Evolutionary conservation across 30 jellyfish, hydroid and myxozoan species (phyloP).

Genomic region (Cassiopea andromeda): DNA sequence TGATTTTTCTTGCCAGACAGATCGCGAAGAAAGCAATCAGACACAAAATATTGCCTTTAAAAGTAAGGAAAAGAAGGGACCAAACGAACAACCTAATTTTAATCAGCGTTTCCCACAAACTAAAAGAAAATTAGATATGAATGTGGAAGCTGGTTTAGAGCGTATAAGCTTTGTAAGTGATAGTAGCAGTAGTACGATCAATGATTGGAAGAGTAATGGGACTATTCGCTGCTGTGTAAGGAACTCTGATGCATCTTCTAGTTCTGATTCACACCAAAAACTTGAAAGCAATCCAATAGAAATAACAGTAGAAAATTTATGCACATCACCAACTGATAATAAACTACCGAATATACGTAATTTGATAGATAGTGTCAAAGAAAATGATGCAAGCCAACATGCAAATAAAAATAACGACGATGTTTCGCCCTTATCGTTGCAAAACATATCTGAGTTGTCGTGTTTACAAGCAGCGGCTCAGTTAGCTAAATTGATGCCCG

Average conservation of each 20-base stretch:
- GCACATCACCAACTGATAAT: neutral
- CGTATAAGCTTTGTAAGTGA: neutral
- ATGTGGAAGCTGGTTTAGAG: neutral
- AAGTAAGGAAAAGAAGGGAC: neutral
- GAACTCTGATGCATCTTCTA: neutral
- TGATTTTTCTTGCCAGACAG: conserved; percentile 37
- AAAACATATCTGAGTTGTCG: conserved; percentile 43
- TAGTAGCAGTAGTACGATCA: no score
- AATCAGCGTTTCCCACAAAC: neutral
- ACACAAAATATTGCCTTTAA: neutral
- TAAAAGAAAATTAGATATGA: neutral
- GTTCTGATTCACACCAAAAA: neutral
- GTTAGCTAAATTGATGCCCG: conserved; percentile 56
- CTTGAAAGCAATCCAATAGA: neutral
- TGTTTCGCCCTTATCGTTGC: conserved; percentile 12
- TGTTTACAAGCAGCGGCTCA: conserved; percentile 66
- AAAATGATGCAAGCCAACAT: no score
- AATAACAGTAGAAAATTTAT: neutral
- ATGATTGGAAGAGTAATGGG: neutral
- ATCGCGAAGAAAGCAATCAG: neutral
- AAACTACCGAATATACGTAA: conserved; percentile 8
- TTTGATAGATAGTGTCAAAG: conserved; percentile 14
- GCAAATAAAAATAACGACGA: neutral
- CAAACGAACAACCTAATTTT: neutral
- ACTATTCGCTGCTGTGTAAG: neutral